Evolutionary conservation across 2,797 vertebrate genomes (phyloP), one percentile per base, ranked within the genome.

Genomic region (Arctocebus calabarensis): DNA sequence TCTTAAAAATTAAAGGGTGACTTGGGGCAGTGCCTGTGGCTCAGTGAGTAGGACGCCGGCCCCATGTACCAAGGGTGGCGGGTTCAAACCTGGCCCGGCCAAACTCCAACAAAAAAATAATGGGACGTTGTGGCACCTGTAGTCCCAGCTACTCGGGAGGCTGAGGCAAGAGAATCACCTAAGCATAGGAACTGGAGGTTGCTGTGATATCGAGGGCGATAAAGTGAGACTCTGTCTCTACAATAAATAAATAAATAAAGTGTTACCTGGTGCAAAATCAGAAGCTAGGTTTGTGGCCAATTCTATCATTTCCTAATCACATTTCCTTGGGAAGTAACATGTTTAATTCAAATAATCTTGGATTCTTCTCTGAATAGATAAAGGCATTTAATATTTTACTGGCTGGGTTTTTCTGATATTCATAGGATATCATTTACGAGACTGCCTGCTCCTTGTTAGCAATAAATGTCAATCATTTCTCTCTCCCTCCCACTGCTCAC

Each of bases 1-100:
- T 82, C 73, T 93, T 89, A 59, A 84, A 94, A 43, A 84, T 66
- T 23, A 68, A 90, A 92, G 84, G 3, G 17, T 43, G 86, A 32
- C 75, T 74, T 22, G 19, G 19, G 10, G 40, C 40, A 5, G 40
- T 5, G 40, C 40, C 40, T 40, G 40, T 40, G 40, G 40, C 40
- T 40, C 40, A 40, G 3, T 40, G 40, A 40, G 40, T 40, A 40
- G 40, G 40, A 5, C 40, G 40, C 40, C 40, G 40, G 5, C 40
- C 40, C 40, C 40, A 40, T 40, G 5, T 40, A 40, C 40, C 40
- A 5, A 40, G 40, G 40, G 40, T 40, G 40, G 40, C 5, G 40
- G 40, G 40, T 40, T 40, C 40, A 40, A 40, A 40, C 40, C 40
- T 40, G 40, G 40, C 40, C 40, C 5, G 40, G 40, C 40, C 40